Evolutionary conservation across 2,888 invertebrate genomes (phyloP).

Genomic region (Cephalotes varians): DNA sequence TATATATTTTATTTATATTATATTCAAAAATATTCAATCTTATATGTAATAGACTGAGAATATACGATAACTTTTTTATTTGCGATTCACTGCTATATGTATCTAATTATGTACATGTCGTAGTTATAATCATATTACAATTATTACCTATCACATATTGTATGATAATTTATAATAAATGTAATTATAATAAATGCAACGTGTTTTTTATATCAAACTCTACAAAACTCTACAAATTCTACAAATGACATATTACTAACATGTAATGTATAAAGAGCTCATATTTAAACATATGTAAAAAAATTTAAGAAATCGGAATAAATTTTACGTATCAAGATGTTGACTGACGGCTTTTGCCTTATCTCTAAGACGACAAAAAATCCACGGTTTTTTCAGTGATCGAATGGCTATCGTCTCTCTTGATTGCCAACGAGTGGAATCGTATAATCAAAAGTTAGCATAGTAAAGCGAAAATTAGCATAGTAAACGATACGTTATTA

Average conservation of each 20-base stretch:
- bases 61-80: slow-evolving; percentile 82
- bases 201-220: slow-evolving; percentile 83
- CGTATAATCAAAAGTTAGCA: no score
- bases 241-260: slow-evolving; percentile 72
- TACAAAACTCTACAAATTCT: no score
- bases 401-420: no score
- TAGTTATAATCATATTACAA: slow-evolving; percentile 82
- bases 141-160: slow-evolving; percentile 77
- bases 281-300: slow-evolving; percentile 85
- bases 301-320: slow-evolving; percentile 85
- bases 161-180: slow-evolving; percentile 81
- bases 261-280: slow-evolving; percentile 84
- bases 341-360: not conserved
- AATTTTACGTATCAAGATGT: slow-evolving; percentile 83
- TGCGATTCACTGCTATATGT: slow-evolving; percentile 84
- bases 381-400: no score
- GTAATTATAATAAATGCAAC: slow-evolving; percentile 71
- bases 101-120: slow-evolving; percentile 81
- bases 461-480: no score
- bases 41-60: slow-evolving; percentile 78
- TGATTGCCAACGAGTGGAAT: no score
- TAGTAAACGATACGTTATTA: no score
- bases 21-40: slow-evolving; percentile 69
- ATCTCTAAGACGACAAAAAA: no score
- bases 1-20: slow-evolving; percentile 62